phyloP scores from a whole-genome alignment of 2,888 invertebrate species.

The Cephus sareptanus region DNA sequence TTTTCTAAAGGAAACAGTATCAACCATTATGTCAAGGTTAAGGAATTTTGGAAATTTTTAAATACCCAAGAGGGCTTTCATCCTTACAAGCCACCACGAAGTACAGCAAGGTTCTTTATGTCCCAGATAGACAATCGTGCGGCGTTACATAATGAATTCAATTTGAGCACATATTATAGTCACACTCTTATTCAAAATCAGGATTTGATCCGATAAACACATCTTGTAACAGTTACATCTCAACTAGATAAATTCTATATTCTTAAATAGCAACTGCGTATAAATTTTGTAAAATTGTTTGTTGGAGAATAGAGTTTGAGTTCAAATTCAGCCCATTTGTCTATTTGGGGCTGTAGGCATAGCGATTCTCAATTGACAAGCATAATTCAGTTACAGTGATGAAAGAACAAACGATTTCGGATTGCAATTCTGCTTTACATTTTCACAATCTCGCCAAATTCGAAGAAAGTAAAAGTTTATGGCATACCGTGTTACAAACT shows the following conservation, averaged over 20 bases:
- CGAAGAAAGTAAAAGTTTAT: slow-evolving; percentile 19
- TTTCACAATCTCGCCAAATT: neutral
- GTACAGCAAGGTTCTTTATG: neutral
- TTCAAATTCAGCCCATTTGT: neutral
- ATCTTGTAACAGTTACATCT: neutral
- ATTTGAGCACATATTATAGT: neutral
- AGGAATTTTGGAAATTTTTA: slow-evolving; percentile 31
- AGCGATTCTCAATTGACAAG: neutral
- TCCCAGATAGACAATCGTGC: neutral
- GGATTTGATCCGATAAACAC: neutral
- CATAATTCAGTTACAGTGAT: neutral
- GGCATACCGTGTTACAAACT: slow-evolving; percentile 37
- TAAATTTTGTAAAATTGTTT: neutral
- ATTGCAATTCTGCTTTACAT: neutral
- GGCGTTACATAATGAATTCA: neutral
- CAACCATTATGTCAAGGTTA: slow-evolving; percentile 26
- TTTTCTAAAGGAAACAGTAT: slow-evolving; percentile 23
- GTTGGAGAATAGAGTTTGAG: neutral
- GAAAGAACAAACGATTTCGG: neutral
- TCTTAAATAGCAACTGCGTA: neutral
- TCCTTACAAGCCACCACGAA: slow-evolving; percentile 19
- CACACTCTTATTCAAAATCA: neutral
- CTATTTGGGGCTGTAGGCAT: neutral
- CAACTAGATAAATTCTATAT: too few relatives aligned
- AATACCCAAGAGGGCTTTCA: slow-evolving; percentile 17